Conservation (phyloP, 1,140 invertebrate genomes). For the Drosophila pandora region DNA sequence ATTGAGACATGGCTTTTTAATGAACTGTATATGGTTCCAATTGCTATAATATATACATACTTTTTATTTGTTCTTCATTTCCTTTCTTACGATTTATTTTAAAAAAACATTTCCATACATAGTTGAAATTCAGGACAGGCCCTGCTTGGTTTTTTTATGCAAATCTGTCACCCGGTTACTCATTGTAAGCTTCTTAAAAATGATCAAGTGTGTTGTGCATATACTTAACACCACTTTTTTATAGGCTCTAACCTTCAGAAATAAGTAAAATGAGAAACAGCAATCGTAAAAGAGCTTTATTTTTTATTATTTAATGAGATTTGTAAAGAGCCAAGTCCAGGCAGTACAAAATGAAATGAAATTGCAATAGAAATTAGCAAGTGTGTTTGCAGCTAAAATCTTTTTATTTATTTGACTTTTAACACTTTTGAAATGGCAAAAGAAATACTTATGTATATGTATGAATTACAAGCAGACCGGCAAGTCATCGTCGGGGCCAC, state of each 20-base stretch:
- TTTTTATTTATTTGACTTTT: slow-evolving; percentile 62
- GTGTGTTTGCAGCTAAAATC: slow-evolving; percentile 47
- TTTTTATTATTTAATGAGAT: slow-evolving; percentile 49
- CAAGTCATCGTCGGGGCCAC: slow-evolving; percentile 46
- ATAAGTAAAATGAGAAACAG: slow-evolving; percentile 31
- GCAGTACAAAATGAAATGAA: slow-evolving; percentile 24
- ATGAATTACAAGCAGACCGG: slow-evolving; percentile 21
- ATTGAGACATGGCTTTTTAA: not conserved
- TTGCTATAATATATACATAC: not conserved
- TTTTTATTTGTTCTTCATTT: slow-evolving; percentile 5
- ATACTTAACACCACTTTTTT: slow-evolving; percentile 35
- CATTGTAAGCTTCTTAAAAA: slow-evolving; percentile 39
- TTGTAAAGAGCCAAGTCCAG: slow-evolving; percentile 24
- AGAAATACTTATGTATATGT: slow-evolving; percentile 28
- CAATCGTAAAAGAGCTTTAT: slow-evolving; percentile 18
- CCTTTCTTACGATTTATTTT: not conserved
- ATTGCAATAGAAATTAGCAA: slow-evolving; percentile 73
- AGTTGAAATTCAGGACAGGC: slow-evolving; percentile 48
- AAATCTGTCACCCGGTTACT: slow-evolving; percentile 26
- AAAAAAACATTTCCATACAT: slow-evolving; percentile 1
- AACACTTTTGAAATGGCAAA: slow-evolving; percentile 56
- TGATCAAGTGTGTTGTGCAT: slow-evolving; percentile 2
- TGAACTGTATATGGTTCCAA: not conserved
- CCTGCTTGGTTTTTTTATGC: slow-evolving; percentile 23
- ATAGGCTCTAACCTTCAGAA: slow-evolving; percentile 50